These are phyloP conservation scores for Thalassoma bifasciatum DNA, from an alignment of 2,113 vertebrate genomes.

Conservation along the genomic window DNA sequence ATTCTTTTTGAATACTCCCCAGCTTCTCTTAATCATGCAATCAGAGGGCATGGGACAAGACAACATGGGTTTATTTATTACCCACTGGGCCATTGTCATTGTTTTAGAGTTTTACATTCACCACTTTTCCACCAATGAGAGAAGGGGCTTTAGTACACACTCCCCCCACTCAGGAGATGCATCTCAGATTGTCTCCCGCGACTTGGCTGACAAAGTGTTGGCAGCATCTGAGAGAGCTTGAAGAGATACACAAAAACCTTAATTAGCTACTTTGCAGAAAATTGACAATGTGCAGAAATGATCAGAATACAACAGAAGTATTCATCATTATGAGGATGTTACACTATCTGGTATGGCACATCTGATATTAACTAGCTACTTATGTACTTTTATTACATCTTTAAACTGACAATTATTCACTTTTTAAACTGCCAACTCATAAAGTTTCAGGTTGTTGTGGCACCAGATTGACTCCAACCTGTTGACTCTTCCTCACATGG, in stretches of 20 bases:
- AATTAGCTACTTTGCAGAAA: too few species aligned
- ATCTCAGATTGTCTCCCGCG: neutral
- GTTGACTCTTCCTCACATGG: too few species aligned
- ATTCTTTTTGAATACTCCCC: neutral
- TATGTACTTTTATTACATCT: too few species aligned
- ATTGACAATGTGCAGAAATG: too few species aligned
- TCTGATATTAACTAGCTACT: too few species aligned
- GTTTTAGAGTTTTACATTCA: constrained; percentile 32
- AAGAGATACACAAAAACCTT: neutral
- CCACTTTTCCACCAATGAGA: constrained; percentile 55
- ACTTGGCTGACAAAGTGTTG: neutral
- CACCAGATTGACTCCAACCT: too few species aligned
- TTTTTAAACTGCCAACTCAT: too few species aligned
- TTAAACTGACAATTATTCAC: too few species aligned
- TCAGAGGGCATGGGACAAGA: neutral
- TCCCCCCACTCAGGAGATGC: constrained; percentile 46
- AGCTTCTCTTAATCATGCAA: neutral
- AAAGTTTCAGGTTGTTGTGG: too few species aligned
- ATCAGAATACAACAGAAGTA: too few species aligned
- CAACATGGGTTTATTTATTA: constrained; percentile 5
- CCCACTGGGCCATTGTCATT: neutral
- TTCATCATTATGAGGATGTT: too few species aligned
- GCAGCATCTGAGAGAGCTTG: neutral
- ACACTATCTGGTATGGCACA: too few species aligned
- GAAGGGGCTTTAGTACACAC: constrained; percentile 46